Evolutionary conservation across 2,888 invertebrate genomes (phyloP), one percentile per base, ranked within the genome.

Genomic region (Oxyscelio sp.): DNA sequence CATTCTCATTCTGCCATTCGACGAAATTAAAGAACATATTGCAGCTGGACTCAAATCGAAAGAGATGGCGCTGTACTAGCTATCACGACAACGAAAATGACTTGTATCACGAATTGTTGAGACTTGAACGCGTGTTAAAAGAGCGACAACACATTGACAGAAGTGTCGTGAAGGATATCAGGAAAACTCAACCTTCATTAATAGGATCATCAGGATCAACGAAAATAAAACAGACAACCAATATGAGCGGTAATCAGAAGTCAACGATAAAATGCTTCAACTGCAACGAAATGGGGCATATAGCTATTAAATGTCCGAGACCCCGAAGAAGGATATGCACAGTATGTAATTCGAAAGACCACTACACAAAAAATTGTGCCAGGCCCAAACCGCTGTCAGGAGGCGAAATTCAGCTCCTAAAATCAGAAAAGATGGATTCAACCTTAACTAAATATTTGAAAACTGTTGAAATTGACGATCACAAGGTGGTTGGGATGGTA

Each of bases 301-400:
- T 24, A 19, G 15, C 59, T 6, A 50, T 3, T 0, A 4, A 50
- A 4, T 73, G 71, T 17, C 50, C 79, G 1, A 50, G 34, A 21
- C 31, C 48, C 6, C 27, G 38, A 13, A 34, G 59, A 48, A 19
- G 58, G 1, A n/a, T 17, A 17, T 85, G 81, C 34, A 50, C 19
- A 15, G 19, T 58, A 2, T 85, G 79, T 17, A 74, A 79, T 1
- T 40, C 71, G 6, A 5, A 31, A 15, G 82, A 74, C 11, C 80
- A 85, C 59, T 58, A 52, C 13, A 52, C 77, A 17, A 83, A 81
- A 15, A 15, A 59, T 52, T 83, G 80, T 24, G 45, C 8, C 8
- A 83, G 70, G 38, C 85, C 85, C 40, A 45, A 50, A 22, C 61
- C n/a, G n/a, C n/a, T n/a, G n/a, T n/a, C n/a, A n/a, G n/a, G n/a